A percentile compares a stretch with the other conserved stretches of the same genome.
These are phyloP conservation scores for Tachina fera DNA, from an alignment of 2,888 invertebrate species.

Conservation along the genomic window DNA sequence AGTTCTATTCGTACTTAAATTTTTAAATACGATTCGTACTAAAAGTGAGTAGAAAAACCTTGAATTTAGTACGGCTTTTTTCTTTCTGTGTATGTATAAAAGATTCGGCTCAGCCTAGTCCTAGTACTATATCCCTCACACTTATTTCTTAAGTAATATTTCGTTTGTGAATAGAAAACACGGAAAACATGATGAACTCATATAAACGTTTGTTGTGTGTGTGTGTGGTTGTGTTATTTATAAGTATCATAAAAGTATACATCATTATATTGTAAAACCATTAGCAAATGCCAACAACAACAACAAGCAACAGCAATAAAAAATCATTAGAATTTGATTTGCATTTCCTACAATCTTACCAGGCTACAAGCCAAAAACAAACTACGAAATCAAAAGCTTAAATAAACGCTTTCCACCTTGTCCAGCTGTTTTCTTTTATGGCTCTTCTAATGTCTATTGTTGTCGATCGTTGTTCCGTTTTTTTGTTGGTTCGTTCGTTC, in stretches of 20 bases:
- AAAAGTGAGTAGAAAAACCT: too few relatives aligned
- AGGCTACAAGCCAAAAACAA: constrained; percentile 23
- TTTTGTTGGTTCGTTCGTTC: neutral
- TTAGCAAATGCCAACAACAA: constrained; percentile 52
- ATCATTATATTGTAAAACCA: constrained; percentile 60
- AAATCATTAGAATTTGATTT: constrained; percentile 81
- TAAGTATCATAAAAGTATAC: constrained; percentile 51
- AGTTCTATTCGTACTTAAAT: too few relatives aligned
- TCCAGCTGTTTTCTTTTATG: constrained; percentile 58
- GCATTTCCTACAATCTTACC: constrained; percentile 77
- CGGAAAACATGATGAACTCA: neutral
- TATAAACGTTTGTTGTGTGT: neutral
- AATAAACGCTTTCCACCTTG: constrained; percentile 55
- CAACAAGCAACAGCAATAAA: constrained; percentile 56
- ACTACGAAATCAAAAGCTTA: constrained; percentile 48
- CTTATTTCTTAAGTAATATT: constrained; percentile 12
- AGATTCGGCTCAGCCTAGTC: constrained; percentile 4
- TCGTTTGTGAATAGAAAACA: neutral
- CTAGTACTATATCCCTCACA: neutral
- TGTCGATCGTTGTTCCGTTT: constrained; percentile 11
- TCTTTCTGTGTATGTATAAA: too few relatives aligned
- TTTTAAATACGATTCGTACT: too few relatives aligned
- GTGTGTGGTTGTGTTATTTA: neutral
- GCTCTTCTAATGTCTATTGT: constrained; percentile 27
- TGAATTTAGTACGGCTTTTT: too few relatives aligned